Base-by-base conservation (phyloP, 2,888 invertebrate genomes). In the Silvanus unidentatus region DNA sequence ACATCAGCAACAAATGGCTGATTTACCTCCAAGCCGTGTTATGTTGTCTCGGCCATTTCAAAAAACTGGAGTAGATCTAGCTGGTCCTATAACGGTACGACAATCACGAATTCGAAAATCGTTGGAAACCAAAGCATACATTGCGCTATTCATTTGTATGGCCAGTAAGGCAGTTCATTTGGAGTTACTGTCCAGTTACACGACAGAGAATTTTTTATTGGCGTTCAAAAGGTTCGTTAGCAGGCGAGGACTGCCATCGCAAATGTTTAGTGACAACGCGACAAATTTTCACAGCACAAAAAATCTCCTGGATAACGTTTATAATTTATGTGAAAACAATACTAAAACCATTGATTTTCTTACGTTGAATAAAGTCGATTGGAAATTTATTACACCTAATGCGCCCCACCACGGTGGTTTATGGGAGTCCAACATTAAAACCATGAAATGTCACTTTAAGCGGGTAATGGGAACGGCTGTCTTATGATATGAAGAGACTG, bases 211-310 rank as follows among this genome's bases (percentile, higher is more conserved):
- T 1, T 48, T 48, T 16, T 15, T 49, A 4, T 13, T 42, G 4
- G 38, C 49, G 1, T 34, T 50, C 8, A 46, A 47, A 38, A 29
- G 51, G 9, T 51, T 51, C 22, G 50, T 45, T 32, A 39, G 44
- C 15, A 16, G 50, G 14, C 27, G 44, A 9, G 47, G 50, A 9
- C 39, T 30, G 10, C 43, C 44, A 12, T n/a, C n/a, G n/a, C 39
- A 10, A 6, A 43, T 49, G 1, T 43, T 16, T 27, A 45, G 43
- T 11, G 48, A 44, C 35, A 50, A 44, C 27, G 43, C 13, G n/a
- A 45, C 48, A 2, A 54, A 53, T 38, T 53, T 54, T 39, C 12
- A 38, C 2, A 50, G 50, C n/a, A 47, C 52, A 2, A 37, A 15
- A 9, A 50, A 44, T n/a, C 38, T 48, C 32, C 28, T 53, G 6